A percentile compares a stretch with the other conserved stretches of the same genome.
These are phyloP conservation scores for Rhabdornis inornatus DNA, from an alignment of 2,113 vertebrate genomes.

Conservation along the genomic window DNA sequence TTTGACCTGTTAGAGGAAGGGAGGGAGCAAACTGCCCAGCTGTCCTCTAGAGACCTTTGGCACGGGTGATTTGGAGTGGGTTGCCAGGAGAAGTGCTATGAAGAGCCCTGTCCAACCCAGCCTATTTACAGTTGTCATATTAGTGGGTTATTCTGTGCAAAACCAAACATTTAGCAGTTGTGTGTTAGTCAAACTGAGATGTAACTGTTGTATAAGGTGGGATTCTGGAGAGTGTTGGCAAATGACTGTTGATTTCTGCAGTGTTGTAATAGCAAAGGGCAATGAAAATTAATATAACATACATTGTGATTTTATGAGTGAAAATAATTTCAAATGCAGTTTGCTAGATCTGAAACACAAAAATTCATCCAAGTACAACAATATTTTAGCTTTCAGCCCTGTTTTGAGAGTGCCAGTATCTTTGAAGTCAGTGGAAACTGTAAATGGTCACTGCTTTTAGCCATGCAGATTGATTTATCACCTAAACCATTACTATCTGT, in stretches of 20 bases:
- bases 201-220: not conserved
- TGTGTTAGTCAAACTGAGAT: not conserved
- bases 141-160: not conserved
- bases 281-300: conserved; percentile 8
- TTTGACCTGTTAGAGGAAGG: not conserved
- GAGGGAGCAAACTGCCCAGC: not conserved
- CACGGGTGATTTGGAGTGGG: not conserved
- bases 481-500: not conserved
- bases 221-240: not conserved
- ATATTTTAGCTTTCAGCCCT: not conserved
- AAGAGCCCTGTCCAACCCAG: not conserved
- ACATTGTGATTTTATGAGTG: not conserved
- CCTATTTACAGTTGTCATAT: not conserved
- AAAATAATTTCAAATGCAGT: conserved; percentile 1
- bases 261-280: not conserved
- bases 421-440: not conserved
- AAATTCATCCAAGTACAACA: not conserved
- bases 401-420: not conserved
- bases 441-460: not conserved
- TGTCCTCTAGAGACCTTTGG: not conserved
- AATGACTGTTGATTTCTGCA: not conserved
- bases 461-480: not conserved
- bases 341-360: not conserved
- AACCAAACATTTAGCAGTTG: not conserved
- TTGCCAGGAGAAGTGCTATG: not conserved